A percentile compares a stretch with the other conserved stretches of the same genome.
Evolutionary conservation across 2,888 invertebrate species (phyloP).

Genomic region (Nomada hirtipes): DNA sequence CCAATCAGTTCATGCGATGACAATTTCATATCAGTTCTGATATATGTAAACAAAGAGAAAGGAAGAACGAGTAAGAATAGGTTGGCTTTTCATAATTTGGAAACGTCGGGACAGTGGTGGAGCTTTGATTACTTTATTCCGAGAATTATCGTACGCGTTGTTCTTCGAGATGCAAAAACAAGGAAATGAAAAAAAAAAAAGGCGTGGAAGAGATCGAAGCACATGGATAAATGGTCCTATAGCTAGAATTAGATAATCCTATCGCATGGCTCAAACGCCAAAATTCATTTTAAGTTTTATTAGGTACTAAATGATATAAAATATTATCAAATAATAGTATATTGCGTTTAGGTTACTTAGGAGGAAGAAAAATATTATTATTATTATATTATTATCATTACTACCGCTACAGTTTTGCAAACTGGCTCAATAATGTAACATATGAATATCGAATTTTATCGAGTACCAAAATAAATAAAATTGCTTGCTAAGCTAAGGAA

Average conservation of each 20-base stretch:
- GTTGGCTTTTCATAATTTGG: constrained; percentile 32
- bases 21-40: constrained; percentile 53
- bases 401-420: constrained; percentile 78
- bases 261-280: constrained; percentile 73
- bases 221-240: constrained; percentile 66
- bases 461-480: constrained; percentile 84
- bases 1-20: constrained; percentile 20
- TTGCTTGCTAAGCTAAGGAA: constrained; percentile 81
- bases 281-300: constrained; percentile 79
- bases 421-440: constrained; percentile 83
- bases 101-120: constrained; percentile 25
- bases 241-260: constrained; percentile 74
- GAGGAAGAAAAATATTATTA: constrained; percentile 78
- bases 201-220: constrained; percentile 26
- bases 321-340: constrained; percentile 80
- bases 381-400: constrained; percentile 78
- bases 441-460: constrained; percentile 81
- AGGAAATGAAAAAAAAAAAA: constrained; percentile 1
- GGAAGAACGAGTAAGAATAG: constrained; percentile 25
- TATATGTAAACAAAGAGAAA: constrained; percentile 14
- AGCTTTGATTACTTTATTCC: constrained; percentile 41
- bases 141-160: constrained; percentile 40
- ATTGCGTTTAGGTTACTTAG: constrained; percentile 82
- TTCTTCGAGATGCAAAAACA: constrained; percentile 2
- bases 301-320: constrained; percentile 80